Percentiles rank a stretch among this genome's conserved stretches.
phyloP scores from a whole-genome alignment of 2,888 invertebrate species.

The Encarsia formosa region DNA sequence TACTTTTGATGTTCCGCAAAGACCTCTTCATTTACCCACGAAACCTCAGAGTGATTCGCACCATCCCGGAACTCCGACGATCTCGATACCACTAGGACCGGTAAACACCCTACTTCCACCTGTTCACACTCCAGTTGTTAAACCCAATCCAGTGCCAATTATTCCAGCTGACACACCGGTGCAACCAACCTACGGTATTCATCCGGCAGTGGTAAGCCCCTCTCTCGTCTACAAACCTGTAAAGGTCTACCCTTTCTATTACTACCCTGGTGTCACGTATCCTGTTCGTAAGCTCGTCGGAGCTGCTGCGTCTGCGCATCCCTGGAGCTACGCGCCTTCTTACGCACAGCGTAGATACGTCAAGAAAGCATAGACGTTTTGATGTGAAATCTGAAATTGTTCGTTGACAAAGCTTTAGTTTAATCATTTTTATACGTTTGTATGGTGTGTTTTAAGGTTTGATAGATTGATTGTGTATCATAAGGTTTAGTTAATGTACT shows the following conservation, averaged over 20 bases:
- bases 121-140: conserved; percentile 21
- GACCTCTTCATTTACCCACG: conserved; percentile 22
- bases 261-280: conserved; percentile 38
- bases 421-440: too few relatives aligned
- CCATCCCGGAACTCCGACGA: conserved; percentile 27
- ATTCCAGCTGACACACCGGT: conserved; percentile 27
- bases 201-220: conserved; percentile 35
- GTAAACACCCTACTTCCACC: conserved; percentile 30
- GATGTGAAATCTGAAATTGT: too few relatives aligned
- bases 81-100: conserved; percentile 28
- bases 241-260: conserved; percentile 44
- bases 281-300: conserved; percentile 37
- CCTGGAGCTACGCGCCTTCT: conserved; percentile 45
- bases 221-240: conserved; percentile 39
- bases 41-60: conserved; percentile 3
- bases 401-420: too few relatives aligned
- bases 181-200: conserved; percentile 39
- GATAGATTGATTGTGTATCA: too few relatives aligned
- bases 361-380: too few relatives aligned
- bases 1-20: conserved; percentile 28
- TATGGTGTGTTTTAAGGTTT: too few relatives aligned
- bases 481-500: too few relatives aligned
- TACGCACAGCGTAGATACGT: conserved; percentile 30
- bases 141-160: conserved; percentile 14
- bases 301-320: conserved; percentile 29